These are phyloP conservation scores for Aporophyla nigra DNA, from an alignment of 2,888 invertebrate genomes.

Conservation along the genomic window DNA sequence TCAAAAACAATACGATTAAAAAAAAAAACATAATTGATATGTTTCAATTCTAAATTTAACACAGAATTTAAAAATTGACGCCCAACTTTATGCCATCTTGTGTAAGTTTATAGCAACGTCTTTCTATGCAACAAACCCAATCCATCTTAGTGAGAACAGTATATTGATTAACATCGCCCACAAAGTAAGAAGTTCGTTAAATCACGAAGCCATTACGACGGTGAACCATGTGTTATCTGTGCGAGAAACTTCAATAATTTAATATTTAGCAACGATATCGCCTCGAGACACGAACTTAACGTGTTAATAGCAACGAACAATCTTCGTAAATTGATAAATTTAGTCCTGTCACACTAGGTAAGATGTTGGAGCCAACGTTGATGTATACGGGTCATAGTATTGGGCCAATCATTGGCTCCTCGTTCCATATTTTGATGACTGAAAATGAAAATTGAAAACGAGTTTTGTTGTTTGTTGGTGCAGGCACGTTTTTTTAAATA, in stretches of 20 bases:
- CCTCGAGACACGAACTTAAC: slow-evolving; percentile 79
- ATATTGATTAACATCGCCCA: slow-evolving; percentile 47
- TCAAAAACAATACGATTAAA: background rate
- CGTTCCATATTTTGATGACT: background rate
- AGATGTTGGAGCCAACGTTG: slow-evolving; percentile 46
- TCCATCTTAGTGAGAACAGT: slow-evolving; percentile 8
- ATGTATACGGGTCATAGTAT: slow-evolving; percentile 7
- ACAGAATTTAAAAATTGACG: background rate
- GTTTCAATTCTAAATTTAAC: background rate
- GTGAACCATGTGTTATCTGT: slow-evolving; percentile 69
- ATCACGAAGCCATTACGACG: slow-evolving; percentile 67
- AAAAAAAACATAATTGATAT: background rate
- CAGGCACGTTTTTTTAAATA: background rate
- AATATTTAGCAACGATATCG: slow-evolving; percentile 81
- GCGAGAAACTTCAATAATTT: slow-evolving; percentile 79
- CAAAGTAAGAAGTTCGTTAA: slow-evolving; percentile 57
- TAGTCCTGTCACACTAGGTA: slow-evolving; percentile 79
- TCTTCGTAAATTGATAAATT: slow-evolving; percentile 88
- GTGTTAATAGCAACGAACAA: slow-evolving; percentile 87
- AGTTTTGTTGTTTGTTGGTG: background rate
- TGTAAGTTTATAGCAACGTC: background rate
- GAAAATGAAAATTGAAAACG: background rate
- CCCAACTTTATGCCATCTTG: background rate
- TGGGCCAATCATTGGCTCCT: background rate
- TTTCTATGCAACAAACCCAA: background rate